Conservation (phyloP, 1,140 invertebrate species). For the Drosophila serrata region DNA sequence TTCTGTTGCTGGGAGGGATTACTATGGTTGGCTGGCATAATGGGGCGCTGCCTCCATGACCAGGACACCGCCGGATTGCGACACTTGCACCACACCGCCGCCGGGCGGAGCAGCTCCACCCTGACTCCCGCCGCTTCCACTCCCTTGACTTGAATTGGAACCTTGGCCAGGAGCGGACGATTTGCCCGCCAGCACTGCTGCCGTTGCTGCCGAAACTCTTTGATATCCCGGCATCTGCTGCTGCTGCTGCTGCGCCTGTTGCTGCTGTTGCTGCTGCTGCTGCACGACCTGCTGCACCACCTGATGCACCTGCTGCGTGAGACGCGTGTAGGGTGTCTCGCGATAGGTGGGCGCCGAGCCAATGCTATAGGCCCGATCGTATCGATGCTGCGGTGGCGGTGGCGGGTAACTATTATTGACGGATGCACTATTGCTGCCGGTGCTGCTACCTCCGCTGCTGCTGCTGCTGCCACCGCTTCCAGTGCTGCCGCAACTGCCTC, state of each 20-base stretch:
- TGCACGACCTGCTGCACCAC: slow-evolving; percentile 40
- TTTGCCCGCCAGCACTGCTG: slow-evolving; percentile 17
- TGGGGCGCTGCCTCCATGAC: slow-evolving; percentile 75
- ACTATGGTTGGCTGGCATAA: slow-evolving; percentile 64
- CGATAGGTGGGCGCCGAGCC: slow-evolving; percentile 71
- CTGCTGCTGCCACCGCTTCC: slow-evolving; percentile 62
- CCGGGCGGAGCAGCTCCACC: slow-evolving; percentile 28
- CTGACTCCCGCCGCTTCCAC: slow-evolving; percentile 25
- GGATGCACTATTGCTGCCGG: slow-evolving; percentile 63
- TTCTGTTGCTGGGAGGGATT: slow-evolving; percentile 55
- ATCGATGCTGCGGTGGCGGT: slow-evolving; percentile 58
- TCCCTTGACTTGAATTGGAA: slow-evolving; percentile 12
- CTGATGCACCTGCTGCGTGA: slow-evolving; percentile 64
- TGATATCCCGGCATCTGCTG: slow-evolving; percentile 66
- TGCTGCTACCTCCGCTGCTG: slow-evolving; percentile 12
- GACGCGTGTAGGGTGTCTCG: slow-evolving; percentile 77
- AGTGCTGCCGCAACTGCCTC: slow-evolving; percentile 16
- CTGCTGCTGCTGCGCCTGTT: slow-evolving; percentile 5
- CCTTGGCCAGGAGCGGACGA: slow-evolving; percentile 11
- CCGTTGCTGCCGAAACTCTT: slow-evolving; percentile 48
- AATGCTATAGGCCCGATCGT: slow-evolving; percentile 64
- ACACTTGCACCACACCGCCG: slow-evolving; percentile 62
- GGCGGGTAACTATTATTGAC: slow-evolving; percentile 73
- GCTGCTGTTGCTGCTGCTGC: slow-evolving; percentile 18
- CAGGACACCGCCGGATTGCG: slow-evolving; percentile 64